Evolutionary conservation across 2,113 vertebrate species (phyloP).

Genomic region (Phrynosoma blainvillii): DNA sequence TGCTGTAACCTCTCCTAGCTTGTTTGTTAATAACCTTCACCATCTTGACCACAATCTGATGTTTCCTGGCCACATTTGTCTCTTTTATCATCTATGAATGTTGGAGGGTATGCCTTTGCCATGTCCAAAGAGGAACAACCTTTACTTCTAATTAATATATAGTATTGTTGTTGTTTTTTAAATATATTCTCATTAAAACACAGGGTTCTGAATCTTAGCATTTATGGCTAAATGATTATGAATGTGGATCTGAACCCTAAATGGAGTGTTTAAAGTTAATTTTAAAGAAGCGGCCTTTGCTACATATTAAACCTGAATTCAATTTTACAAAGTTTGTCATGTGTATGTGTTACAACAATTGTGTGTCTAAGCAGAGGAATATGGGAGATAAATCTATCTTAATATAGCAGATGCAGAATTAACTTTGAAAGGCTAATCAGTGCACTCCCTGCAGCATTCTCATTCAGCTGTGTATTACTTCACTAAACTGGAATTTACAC

Average conservation of each 20-base stretch:
- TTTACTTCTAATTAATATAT: neutral
- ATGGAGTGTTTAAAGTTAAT: slow-evolving; percentile 42
- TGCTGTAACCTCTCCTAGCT: too few species aligned
- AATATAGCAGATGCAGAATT: slow-evolving; percentile 38
- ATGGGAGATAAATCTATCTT: slow-evolving; percentile 30
- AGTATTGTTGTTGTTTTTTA: neutral
- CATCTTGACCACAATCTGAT: too few species aligned
- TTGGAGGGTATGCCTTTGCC: neutral
- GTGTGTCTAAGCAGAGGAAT: slow-evolving; percentile 7
- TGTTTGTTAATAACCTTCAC: too few species aligned
- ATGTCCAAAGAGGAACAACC: neutral
- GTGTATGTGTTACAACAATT: neutral
- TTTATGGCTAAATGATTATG: slow-evolving; percentile 32
- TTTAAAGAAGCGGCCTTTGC: slow-evolving; percentile 50
- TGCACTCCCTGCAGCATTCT: slow-evolving; percentile 35
- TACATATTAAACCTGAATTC: slow-evolving; percentile 39
- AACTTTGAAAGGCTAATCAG: slow-evolving; percentile 54
- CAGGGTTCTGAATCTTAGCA: slow-evolving; percentile 1
- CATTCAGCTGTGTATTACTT: neutral
- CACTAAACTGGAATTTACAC: neutral
- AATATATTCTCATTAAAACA: neutral
- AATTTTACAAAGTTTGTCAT: slow-evolving; percentile 49
- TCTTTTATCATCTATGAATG: too few species aligned
- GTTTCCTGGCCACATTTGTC: too few species aligned
- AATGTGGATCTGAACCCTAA: neutral